Base-by-base conservation (phyloP, 2,113 vertebrate genomes). In the Cololabis saira region DNA sequence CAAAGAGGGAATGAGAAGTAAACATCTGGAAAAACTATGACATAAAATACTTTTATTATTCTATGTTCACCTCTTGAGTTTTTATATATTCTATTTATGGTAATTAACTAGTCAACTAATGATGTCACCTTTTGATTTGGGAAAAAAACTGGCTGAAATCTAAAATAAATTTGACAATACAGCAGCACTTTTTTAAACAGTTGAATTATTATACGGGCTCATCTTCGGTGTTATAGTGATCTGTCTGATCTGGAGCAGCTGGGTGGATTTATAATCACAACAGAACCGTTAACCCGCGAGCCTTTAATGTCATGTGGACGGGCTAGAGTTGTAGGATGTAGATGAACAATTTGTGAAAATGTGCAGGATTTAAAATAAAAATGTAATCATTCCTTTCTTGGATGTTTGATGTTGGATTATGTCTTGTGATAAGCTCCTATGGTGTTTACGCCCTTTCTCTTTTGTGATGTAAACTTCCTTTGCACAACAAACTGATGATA, bases 331-430 rank as follows among this genome's bases (percentile, higher is more conserved):
- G 54, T 24, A 42, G 53, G 16, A 47, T 63, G 60, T 17, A 27
- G 61, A 40, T 18, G 57, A 30, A 66, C 42, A 17, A 42, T 63
- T n/a, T 45, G 1, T 40, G 41, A 21, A 67, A 74, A 63, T 74
- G 52, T 70, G 49, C 61, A 63, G 76, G 69, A 78, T 76, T 62
- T 64, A 80, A 61, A 76, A 65, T 80, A 78, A 65, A 82, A 83
- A 81, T 78, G 63, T 82, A 86, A 78, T 83, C 82, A 80, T 80
- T 82, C 54, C 45, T 45, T 55, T 57, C 58, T 77, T 12, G 65
- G 43, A 63, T 73, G 58, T 71, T 77, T 75, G 44, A 50, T 70
- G 50, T 71, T 50, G 69, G 80, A 86, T 89, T 87, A 84, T 41
- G 63, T 66, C 74, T 52, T 76, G 61, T 11, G 52, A 42, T 69